Base-by-base conservation (phyloP, 2,888 invertebrate genomes). In the Morpho achilles region DNA sequence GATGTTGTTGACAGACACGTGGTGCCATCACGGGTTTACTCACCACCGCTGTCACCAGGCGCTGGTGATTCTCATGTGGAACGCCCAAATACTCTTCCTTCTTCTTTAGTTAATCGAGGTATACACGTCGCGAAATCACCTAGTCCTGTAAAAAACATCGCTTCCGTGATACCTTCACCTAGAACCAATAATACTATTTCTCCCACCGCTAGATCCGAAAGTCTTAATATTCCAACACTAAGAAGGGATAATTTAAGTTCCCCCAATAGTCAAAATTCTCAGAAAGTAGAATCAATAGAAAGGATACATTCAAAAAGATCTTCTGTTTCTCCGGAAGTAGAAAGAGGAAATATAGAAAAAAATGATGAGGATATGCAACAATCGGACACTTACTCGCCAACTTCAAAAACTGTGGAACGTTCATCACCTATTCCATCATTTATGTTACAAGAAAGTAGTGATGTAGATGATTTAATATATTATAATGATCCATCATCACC, bases 11-110 rank as follows among this genome's bases (percentile, higher is more conserved):
- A 89, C 61, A 80, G 78, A 77, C 84, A 79, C 73, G 79, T 80
- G 59, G 79, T 87, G 57, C 87, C 87, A 23, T 87, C 88, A 50
- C 80, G 91, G 69, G 86, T 87, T 53, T 90, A 87, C 68, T 92
- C 91, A 63, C 92, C 92, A 46, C 92, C 92, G 7, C 79, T 92
- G 59, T 90, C 90, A 9, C 90, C 90, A 6, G 93, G 93, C 68
- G 93, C 93, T 51, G 93, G 93, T 54, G 93, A 94, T 71, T 89
- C 90, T 60, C 78, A 82, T 69, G 67, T 75, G 62, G 79, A 91
- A 75, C 78, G 91, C 68, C 81, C 91, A 60, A 79, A 78, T 59
- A 87, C 83, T 56, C 80, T 90, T 64, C 89, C 89, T 58, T 75
- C 84, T 67, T 75, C 80, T 59, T 77, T 89, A 76, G 75, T 81